Evolutionary conservation across 1,140 invertebrate genomes (phyloP), one percentile per base, ranked within the genome.

Genomic region (Diorhabda elongata): DNA sequence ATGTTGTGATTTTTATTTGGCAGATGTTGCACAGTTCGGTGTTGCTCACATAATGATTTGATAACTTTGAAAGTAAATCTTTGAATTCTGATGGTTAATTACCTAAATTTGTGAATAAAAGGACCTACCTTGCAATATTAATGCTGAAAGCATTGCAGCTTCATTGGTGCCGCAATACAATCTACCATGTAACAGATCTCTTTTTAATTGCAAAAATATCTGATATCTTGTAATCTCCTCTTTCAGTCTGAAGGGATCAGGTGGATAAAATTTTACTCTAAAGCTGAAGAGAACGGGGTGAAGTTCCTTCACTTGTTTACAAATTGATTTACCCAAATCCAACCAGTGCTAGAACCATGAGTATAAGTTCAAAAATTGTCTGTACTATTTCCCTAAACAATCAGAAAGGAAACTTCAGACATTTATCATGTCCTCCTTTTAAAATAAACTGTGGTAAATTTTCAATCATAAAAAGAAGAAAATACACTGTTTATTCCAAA

Each of bases 261-360:
- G 92, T 5, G 95, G 95, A 81, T 97, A 98, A 80, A 96, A 98
- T 82, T 97, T 97, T 56, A 97, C 92, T 62, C 95, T 89, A 81
- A 98, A 93, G 79, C 94, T 95, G 81, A 98, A 94, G 44, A 96
- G 80, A 76, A 96, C 91, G 64, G 92, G 91, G 74, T 92, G 89
- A 78, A 93, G 86, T 82, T 95, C 94, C 92, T 96, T 97, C 44
- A 98, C 90, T 88, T 98, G 96, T 82, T 96, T 98, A 71, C 93
- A 85, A 76, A 98, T 93, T 63, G 94, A 90, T 84, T 97, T 97
- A 61, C 92, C 90, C 78, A 96, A 86, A 85, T 98, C 96, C 77
- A 98, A 82, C 96, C 96, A 98, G 83, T 97, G 95, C 96, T 98
- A 84, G 90, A 89, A 84, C 26, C 58, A 68, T 58, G 58, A 52